phyloP scores from a whole-genome alignment of 2,888 invertebrate species.

The Patella ulyssiponensis region DNA sequence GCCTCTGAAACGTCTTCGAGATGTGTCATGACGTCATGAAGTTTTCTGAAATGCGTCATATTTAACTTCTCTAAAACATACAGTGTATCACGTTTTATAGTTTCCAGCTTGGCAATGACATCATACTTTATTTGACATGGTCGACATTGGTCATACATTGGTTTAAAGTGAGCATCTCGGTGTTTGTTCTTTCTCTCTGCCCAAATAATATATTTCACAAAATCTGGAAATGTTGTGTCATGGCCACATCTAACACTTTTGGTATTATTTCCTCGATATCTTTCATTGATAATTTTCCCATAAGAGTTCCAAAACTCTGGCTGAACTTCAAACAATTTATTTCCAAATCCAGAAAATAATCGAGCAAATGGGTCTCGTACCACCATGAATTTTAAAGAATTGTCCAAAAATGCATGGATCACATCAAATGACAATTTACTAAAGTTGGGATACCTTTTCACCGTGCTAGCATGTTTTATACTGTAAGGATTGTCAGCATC shows the following conservation, averaged over 20 bases:
- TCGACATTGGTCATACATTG: constrained; percentile 45
- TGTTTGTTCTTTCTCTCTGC: constrained; percentile 23
- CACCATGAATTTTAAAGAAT: constrained; percentile 46
- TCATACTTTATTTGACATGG: constrained; percentile 48
- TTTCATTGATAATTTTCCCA: constrained; percentile 40
- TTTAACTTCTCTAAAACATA: constrained; percentile 37
- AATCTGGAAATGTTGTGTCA: constrained; percentile 52
- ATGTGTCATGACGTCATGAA: neutral
- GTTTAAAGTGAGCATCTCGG: constrained; percentile 46
- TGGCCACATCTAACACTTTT: constrained; percentile 43
- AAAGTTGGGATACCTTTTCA: constrained; percentile 12
- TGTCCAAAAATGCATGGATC: constrained; percentile 11
- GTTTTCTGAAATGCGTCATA: constrained; percentile 30
- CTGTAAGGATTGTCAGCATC: constrained; percentile 35
- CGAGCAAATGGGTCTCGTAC: constrained; percentile 53
- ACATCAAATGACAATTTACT: constrained; percentile 15
- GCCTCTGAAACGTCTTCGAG: constrained; percentile 17
- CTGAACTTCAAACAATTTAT: constrained; percentile 55
- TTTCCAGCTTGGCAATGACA: constrained; percentile 50
- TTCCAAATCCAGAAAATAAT: constrained; percentile 53
- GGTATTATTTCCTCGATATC: constrained; percentile 26
- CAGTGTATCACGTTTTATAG: constrained; percentile 41
- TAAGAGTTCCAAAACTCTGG: constrained; percentile 44
- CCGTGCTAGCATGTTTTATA: constrained; percentile 27
- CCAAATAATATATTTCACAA: constrained; percentile 46